Percentiles rank a stretch among this genome's conserved stretches.
Conservation (phyloP, 1,140 invertebrate genomes). For the Nixonia krombeini region DNA sequence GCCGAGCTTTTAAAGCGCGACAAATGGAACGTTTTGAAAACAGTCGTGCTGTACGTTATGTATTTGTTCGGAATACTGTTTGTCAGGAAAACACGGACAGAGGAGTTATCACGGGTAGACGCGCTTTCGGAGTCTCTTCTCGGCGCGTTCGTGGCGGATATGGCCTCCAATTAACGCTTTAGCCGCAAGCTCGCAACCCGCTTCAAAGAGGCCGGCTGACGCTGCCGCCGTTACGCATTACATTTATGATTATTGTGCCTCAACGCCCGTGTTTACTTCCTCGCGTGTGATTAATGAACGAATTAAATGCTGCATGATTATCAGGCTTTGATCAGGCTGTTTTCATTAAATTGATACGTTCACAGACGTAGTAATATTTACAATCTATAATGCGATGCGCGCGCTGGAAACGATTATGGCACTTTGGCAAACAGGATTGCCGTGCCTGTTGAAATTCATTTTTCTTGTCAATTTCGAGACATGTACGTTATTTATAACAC, state of each 20-base stretch:
- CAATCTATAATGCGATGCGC: no score
- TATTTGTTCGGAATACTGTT: slow-evolving; percentile 16
- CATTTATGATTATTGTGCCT: slow-evolving; percentile 45
- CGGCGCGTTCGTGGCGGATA: slow-evolving; percentile 49
- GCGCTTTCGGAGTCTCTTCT: slow-evolving; percentile 50
- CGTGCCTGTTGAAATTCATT: no score
- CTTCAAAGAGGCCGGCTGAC: slow-evolving; percentile 56
- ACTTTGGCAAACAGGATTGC: no score
- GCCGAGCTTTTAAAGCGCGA: neutral
- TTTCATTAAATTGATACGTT: no score
- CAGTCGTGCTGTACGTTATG: slow-evolving; percentile 10
- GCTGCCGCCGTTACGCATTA: slow-evolving; percentile 55
- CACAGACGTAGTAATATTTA: no score
- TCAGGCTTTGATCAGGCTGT: no score
- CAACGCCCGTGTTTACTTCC: slow-evolving; percentile 20
- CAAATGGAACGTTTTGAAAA: no score
- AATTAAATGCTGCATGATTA: no score
- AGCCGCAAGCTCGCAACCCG: slow-evolving; percentile 32
- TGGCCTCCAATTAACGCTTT: slow-evolving; percentile 67
- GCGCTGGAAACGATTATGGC: no score
- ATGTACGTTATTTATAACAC: no score
- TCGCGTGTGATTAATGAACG: no score
- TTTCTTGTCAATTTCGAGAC: no score
- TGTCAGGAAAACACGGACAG: slow-evolving; percentile 32
- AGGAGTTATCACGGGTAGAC: slow-evolving; percentile 37